A percentile compares a stretch with the other conserved stretches of the same genome.
Conservation (phyloP, 1,140 invertebrate species). For the Mamestra configurata region DNA sequence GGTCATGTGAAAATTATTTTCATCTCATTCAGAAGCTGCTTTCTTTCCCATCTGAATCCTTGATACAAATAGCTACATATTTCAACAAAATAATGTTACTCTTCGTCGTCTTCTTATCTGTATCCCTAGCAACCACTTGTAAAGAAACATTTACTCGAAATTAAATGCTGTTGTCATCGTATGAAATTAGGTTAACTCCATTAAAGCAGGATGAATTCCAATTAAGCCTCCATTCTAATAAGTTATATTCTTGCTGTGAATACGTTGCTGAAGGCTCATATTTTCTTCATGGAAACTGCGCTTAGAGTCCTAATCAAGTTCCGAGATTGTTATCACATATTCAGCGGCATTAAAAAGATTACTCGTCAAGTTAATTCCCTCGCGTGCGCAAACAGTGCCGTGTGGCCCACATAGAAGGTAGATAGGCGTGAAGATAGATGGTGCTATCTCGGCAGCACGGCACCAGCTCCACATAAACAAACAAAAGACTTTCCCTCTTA, state of each 20-base stretch:
- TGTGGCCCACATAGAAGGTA: conserved; percentile 50
- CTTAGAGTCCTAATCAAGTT: background rate
- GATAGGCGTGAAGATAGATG: conserved; percentile 52
- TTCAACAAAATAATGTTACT: background rate
- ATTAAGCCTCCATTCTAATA: background rate
- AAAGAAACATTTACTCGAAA: background rate
- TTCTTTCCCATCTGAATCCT: background rate
- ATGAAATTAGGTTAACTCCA: background rate
- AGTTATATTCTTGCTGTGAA: background rate
- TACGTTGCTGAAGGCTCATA: background rate
- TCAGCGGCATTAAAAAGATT: conserved; percentile 44
- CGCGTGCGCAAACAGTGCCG: conserved; percentile 55
- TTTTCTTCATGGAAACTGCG: background rate
- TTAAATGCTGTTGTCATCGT: background rate
- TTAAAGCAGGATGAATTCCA: background rate
- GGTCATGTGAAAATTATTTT: no score
- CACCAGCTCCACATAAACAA: conserved; percentile 44
- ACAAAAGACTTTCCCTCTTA: conserved; percentile 49
- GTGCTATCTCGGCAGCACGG: conserved; percentile 43
- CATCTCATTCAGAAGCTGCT: no score
- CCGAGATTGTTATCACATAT: conserved; percentile 47
- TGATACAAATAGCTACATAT: background rate
- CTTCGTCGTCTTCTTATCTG: background rate
- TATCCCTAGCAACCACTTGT: background rate
- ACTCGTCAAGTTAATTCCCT: conserved; percentile 50